Conservation (phyloP, 2,888 invertebrate genomes). For the Punctoribates punctum region DNA sequence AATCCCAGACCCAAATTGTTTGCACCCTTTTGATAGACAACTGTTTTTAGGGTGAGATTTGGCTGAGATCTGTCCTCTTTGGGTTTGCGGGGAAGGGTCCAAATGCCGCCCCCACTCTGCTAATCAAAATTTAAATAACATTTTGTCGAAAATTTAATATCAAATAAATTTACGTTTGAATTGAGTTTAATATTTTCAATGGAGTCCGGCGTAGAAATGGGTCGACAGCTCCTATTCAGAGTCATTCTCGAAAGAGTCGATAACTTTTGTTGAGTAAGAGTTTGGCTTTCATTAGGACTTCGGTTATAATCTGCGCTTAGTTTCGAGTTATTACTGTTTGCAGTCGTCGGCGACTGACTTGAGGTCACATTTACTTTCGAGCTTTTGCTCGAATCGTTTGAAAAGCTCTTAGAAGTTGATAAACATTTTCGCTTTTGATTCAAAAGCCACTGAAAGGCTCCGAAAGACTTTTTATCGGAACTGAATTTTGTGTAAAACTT, state of each 20-base stretch:
- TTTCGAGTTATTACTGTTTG: background rate
- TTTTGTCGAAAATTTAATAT: background rate
- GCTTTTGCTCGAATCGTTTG: background rate
- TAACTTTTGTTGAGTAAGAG: background rate
- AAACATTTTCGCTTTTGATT: constrained; percentile 28
- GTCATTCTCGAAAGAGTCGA: constrained; percentile 25
- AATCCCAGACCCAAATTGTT: constrained; percentile 82
- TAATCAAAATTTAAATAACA: background rate
- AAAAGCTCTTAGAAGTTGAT: background rate
- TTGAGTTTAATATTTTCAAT: constrained; percentile 3
- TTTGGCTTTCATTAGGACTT: background rate
- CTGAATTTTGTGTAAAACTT: constrained; percentile 17
- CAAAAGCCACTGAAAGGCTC: constrained; percentile 24
- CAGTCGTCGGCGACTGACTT: background rate
- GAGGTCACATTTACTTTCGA: background rate
- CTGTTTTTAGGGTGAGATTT: constrained; percentile 51
- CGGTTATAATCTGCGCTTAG: background rate
- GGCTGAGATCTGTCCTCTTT: constrained; percentile 49
- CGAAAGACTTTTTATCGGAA: constrained; percentile 18
- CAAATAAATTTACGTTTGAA: background rate
- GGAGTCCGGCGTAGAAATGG: constrained; percentile 21
- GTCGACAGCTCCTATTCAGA: constrained; percentile 21
- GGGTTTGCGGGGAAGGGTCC: constrained; percentile 50
- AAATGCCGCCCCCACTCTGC: constrained; percentile 45
- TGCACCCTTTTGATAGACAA: constrained; percentile 73